Percentiles rank a stretch among this genome's conserved stretches.
Evolutionary conservation across 2,888 invertebrate genomes (phyloP).

Genomic region (Ctena decussata): DNA sequence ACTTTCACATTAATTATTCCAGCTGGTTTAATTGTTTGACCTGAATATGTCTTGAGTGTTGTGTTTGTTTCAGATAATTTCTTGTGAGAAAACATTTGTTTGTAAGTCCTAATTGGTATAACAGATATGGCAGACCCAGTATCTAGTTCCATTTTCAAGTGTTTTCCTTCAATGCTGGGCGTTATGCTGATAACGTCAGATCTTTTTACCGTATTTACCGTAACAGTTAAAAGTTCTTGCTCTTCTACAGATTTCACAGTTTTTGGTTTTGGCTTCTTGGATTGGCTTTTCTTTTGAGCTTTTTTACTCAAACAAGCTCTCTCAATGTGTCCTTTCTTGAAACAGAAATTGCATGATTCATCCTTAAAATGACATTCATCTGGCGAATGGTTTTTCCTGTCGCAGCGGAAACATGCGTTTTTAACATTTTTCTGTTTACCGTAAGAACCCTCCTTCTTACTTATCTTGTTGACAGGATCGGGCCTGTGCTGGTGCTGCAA

Average conservation of each 20-base stretch:
- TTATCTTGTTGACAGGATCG: neutral
- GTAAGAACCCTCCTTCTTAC: too few relatives aligned
- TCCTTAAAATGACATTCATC: constrained; percentile 33
- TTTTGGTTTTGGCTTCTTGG: neutral
- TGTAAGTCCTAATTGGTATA: constrained; percentile 1
- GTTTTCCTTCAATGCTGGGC: neutral
- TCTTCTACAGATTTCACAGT: neutral
- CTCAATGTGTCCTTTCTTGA: constrained; percentile 19
- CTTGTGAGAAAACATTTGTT: neutral
- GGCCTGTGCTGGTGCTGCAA: neutral
- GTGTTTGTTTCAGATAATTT: neutral
- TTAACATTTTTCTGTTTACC: too few relatives aligned
- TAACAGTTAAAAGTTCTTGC: neutral
- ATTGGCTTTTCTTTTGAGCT: neutral
- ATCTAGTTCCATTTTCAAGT: constrained; percentile 34
- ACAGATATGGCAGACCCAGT: constrained; percentile 38
- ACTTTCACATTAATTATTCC: constrained; percentile 1
- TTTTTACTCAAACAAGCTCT: neutral
- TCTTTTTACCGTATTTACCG: neutral
- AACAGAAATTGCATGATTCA: constrained; percentile 17
- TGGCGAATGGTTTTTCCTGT: too few relatives aligned
- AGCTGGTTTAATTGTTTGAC: neutral
- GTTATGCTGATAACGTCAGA: neutral
- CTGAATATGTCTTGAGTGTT: constrained; percentile 5
- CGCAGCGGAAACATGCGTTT: neutral